These are phyloP conservation scores for Molanna angustata DNA, from an alignment of 2,888 invertebrate genomes.

Conservation along the genomic window DNA sequence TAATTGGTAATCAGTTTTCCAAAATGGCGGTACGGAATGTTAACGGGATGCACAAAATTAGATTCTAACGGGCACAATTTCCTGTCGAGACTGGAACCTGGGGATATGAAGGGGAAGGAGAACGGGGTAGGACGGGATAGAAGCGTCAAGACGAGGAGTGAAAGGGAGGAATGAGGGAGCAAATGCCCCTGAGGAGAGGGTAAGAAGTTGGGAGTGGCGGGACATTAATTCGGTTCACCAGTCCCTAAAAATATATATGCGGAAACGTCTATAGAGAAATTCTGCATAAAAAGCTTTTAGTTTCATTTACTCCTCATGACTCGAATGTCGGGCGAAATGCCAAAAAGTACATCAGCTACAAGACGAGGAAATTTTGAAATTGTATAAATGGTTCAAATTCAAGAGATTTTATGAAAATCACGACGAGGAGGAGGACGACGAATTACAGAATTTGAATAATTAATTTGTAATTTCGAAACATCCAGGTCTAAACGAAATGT, in stretches of 20 bases:
- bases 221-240: slow-evolving; percentile 22
- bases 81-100: slow-evolving; percentile 24
- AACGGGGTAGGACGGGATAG: neutral
- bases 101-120: neutral
- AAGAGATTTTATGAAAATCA: too few species aligned
- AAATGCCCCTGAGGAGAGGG: too few species aligned
- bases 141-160: neutral
- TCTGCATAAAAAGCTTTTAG: slow-evolving; percentile 7
- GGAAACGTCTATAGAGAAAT: slow-evolving; percentile 7
- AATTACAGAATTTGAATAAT: too few species aligned
- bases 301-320: slow-evolving; percentile 3
- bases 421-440: too few species aligned
- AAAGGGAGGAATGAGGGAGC: slow-evolving; percentile 7
- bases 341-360: slow-evolving; percentile 3
- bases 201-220: too few species aligned
- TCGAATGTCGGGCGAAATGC: slow-evolving; percentile 7
- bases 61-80: slow-evolving; percentile 30
- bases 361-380: too few species aligned
- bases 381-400: too few species aligned
- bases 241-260: slow-evolving; percentile 2
- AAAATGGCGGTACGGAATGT: slow-evolving; percentile 24
- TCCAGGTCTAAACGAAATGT: too few species aligned
- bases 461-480: too few species aligned
- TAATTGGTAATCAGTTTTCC: slow-evolving; percentile 25
- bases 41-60: slow-evolving; percentile 31